phyloP scores from a whole-genome alignment of 2,113 vertebrate genomes.

The Pelecanoides urinatrix region DNA sequence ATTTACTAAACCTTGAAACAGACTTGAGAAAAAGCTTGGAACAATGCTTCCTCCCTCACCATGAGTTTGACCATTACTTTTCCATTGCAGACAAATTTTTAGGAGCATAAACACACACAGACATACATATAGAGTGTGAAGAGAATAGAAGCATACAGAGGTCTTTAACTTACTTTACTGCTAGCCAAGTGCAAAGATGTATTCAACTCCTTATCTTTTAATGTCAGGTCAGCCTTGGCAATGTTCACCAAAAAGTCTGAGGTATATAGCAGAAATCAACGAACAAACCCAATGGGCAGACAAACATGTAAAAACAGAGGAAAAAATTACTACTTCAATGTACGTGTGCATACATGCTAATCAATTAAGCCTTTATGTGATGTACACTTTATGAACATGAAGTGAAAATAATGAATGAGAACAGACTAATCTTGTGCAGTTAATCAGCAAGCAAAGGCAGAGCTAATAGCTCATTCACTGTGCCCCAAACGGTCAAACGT shows the following conservation, averaged over 20 bases:
- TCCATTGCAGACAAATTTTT: neutral
- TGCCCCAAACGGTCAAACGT: neutral
- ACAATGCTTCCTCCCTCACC: neutral
- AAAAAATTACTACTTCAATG: neutral
- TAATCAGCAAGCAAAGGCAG: neutral
- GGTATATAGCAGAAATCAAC: neutral
- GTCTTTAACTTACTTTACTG: slow-evolving; percentile 83
- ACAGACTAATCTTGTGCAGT: neutral
- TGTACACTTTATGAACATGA: neutral
- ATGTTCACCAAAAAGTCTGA: slow-evolving; percentile 87
- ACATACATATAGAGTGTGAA: neutral
- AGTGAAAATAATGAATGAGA: neutral
- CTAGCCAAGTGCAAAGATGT: slow-evolving; percentile 92
- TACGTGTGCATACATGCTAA: neutral
- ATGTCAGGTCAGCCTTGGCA: slow-evolving; percentile 78
- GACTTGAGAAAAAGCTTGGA: neutral
- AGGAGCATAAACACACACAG: neutral
- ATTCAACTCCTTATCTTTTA: slow-evolving; percentile 87
- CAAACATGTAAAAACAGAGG: neutral
- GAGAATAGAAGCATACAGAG: neutral
- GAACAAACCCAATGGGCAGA: neutral
- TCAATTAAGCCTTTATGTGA: neutral
- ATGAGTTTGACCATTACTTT: neutral
- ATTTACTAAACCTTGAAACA: neutral
- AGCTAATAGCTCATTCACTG: neutral